Percentiles rank a stretch among this genome's conserved stretches.
Evolutionary conservation across 2,113 vertebrate genomes (phyloP).

Genomic region (Bubo blakistoni): DNA sequence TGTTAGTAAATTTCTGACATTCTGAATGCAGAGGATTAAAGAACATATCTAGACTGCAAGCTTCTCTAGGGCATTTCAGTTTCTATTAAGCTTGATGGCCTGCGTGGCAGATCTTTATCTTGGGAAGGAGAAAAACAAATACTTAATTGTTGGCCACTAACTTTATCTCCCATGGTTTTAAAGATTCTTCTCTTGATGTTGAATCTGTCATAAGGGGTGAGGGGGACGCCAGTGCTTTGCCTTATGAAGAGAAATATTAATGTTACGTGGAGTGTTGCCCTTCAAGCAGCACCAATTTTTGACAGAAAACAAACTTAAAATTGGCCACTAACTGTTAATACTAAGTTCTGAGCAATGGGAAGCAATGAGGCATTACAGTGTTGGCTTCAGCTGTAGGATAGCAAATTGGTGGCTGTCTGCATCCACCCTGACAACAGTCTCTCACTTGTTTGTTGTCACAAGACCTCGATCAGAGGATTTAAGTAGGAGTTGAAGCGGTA

Average conservation of each 20-base stretch:
- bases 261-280: not conserved
- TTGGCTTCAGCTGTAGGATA: not conserved
- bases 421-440: not conserved
- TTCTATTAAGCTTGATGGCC: not conserved
- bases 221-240: not conserved
- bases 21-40: slow-evolving; percentile 28
- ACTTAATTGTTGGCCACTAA: not conserved
- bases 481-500: not conserved
- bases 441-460: not conserved
- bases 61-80: slow-evolving; percentile 9
- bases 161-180: not conserved
- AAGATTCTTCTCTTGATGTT: not conserved
- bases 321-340: not conserved
- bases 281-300: not conserved
- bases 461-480: not conserved
- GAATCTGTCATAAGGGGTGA: not conserved
- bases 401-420: not conserved
- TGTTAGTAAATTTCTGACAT: slow-evolving; percentile 26
- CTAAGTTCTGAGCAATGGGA: not conserved
- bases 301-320: not conserved
- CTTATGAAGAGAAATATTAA: not conserved
- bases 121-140: not conserved
- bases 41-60: not conserved
- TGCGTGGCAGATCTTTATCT: not conserved
- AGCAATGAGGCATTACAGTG: not conserved